Conservation (phyloP, 2,113 vertebrate genomes). For the Oreochromis aureus region DNA sequence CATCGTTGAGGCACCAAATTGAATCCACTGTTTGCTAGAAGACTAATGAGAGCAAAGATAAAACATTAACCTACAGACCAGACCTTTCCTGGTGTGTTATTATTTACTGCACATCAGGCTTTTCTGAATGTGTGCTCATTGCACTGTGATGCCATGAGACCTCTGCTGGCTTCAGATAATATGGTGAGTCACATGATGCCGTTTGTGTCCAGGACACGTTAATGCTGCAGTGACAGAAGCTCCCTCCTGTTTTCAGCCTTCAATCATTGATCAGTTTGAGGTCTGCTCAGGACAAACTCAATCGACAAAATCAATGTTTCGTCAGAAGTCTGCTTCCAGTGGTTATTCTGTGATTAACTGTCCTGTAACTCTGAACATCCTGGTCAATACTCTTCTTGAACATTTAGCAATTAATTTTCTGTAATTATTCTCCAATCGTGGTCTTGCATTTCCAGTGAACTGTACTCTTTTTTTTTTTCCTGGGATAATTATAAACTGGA, state of each 20-base stretch:
- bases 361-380: neutral
- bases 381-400: neutral
- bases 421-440: neutral
- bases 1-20: neutral
- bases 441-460: neutral
- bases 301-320: neutral
- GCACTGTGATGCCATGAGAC: neutral
- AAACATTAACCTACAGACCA: neutral
- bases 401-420: neutral
- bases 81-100: neutral
- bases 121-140: neutral
- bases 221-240: neutral
- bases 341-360: neutral
- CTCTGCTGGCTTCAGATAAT: neutral
- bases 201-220: neutral
- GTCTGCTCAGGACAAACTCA: neutral
- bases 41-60: neutral
- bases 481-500: neutral
- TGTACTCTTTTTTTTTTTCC: neutral
- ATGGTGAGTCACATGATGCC: conserved; percentile 1
- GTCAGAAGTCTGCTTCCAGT: neutral
- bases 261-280: neutral
- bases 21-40: neutral
- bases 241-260: neutral
- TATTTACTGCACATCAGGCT: neutral